Conservation (phyloP, 2,888 invertebrate genomes). For the Rotaria magnacalcarata region DNA sequence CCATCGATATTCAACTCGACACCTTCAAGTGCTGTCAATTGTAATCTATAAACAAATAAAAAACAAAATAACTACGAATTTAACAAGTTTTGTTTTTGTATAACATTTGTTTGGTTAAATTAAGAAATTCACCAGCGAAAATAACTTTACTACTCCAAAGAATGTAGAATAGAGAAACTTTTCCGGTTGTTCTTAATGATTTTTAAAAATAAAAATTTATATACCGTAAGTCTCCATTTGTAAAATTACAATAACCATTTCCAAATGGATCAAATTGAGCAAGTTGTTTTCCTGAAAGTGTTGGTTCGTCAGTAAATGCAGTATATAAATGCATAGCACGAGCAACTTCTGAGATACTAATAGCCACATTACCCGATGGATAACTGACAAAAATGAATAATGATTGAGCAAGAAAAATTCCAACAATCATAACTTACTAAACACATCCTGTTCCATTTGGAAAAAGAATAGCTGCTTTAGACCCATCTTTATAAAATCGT, state of each 20-base stretch:
- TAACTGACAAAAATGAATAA: slow-evolving; percentile 49
- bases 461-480: slow-evolving; percentile 27
- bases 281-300: slow-evolving; percentile 48
- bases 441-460: slow-evolving; percentile 12
- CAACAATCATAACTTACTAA: slow-evolving; percentile 47
- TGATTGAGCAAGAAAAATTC: background rate
- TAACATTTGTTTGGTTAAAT: too few relatives aligned
- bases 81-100: background rate
- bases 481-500: slow-evolving; percentile 54
- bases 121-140: too few relatives aligned
- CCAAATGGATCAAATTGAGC: slow-evolving; percentile 55
- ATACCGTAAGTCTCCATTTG: slow-evolving; percentile 53
- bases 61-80: background rate
- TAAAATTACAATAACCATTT: slow-evolving; percentile 52
- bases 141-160: too few relatives aligned
- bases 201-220: slow-evolving; percentile 12
- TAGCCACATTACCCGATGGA: slow-evolving; percentile 54
- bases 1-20: slow-evolving; percentile 54
- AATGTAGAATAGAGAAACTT: too few relatives aligned
- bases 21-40: slow-evolving; percentile 54
- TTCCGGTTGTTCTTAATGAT: too few relatives aligned
- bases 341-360: slow-evolving; percentile 51
- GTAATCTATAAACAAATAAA: slow-evolving; percentile 49
- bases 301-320: slow-evolving; percentile 48
- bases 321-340: slow-evolving; percentile 49